Percentiles rank a stretch among this genome's conserved stretches.
phyloP scores from a whole-genome alignment of 2,797 vertebrate species.

The Triplophysa bombifrons region DNA sequence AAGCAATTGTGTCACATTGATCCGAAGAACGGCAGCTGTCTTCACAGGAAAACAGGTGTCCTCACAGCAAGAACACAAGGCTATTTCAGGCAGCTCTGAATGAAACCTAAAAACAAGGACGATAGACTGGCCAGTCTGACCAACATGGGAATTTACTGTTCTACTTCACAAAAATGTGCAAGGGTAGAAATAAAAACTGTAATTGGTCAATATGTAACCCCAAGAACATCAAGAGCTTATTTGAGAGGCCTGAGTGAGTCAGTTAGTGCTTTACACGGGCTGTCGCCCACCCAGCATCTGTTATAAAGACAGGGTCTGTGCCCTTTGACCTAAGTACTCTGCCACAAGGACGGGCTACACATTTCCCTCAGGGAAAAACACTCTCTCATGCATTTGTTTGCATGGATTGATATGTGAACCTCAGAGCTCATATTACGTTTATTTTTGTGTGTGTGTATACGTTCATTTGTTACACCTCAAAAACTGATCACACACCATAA shows the following conservation, averaged over 20 bases:
- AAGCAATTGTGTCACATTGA: conserved; percentile 25
- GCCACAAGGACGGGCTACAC: neutral
- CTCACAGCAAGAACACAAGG: conserved; percentile 23
- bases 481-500: neutral
- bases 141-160: neutral
- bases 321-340: neutral
- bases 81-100: conserved; percentile 45
- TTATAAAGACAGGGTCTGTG: neutral
- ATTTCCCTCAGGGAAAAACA: neutral
- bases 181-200: neutral
- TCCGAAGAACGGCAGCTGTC: conserved; percentile 24
- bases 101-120: neutral
- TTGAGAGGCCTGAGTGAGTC: neutral
- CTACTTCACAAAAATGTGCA: neutral
- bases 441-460: neutral
- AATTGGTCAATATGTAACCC: too few relatives aligned
- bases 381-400: neutral
- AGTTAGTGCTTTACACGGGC: neutral
- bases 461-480: neutral
- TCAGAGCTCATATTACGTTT: neutral
- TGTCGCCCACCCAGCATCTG: neutral
- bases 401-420: neutral
- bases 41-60: conserved; percentile 50
- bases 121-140: neutral
- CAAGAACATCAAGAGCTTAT: neutral